Conservation (phyloP, 2,888 invertebrate species). For the Eristalis intricaria region DNA sequence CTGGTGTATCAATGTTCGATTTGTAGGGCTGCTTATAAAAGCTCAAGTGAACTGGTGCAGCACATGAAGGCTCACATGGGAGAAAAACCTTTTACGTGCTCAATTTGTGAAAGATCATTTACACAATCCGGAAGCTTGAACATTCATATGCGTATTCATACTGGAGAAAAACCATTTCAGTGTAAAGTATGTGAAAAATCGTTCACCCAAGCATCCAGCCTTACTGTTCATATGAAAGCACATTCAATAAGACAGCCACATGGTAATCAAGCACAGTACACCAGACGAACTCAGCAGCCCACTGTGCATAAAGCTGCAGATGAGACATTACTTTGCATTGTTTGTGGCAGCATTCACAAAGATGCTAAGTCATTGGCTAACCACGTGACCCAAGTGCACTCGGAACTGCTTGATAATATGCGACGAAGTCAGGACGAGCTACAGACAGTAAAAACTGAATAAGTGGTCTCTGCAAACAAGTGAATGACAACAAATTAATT, state of each 20-base stretch:
- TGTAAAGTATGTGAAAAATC: slow-evolving; percentile 80
- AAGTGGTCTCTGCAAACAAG: slow-evolving; percentile 20
- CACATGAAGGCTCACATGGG: slow-evolving; percentile 82
- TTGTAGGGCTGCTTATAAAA: slow-evolving; percentile 79
- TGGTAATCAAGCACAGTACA: slow-evolving; percentile 78
- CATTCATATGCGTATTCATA: slow-evolving; percentile 81
- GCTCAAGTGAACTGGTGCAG: slow-evolving; percentile 80
- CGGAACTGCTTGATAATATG: slow-evolving; percentile 78
- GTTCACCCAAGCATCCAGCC: slow-evolving; percentile 81
- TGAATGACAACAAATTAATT: background rate
- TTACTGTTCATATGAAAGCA: slow-evolving; percentile 81
- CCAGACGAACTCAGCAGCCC: slow-evolving; percentile 75
- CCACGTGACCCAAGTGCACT: slow-evolving; percentile 79
- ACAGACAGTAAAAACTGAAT: slow-evolving; percentile 29
- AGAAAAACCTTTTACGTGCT: slow-evolving; percentile 81
- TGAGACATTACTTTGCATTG: slow-evolving; percentile 79
- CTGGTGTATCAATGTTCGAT: slow-evolving; percentile 80
- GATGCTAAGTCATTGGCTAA: slow-evolving; percentile 78
- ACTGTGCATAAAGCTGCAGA: slow-evolving; percentile 34
- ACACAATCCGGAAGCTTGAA: slow-evolving; percentile 81
- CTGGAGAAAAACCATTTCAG: slow-evolving; percentile 80
- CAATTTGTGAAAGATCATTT: slow-evolving; percentile 81
- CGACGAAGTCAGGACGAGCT: slow-evolving; percentile 50
- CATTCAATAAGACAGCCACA: slow-evolving; percentile 78
- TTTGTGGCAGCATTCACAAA: slow-evolving; percentile 79